Evolutionary conservation across 2,113 vertebrate genomes (phyloP), one percentile per base, ranked within the genome.

Genomic region (Vidua chalybeata): DNA sequence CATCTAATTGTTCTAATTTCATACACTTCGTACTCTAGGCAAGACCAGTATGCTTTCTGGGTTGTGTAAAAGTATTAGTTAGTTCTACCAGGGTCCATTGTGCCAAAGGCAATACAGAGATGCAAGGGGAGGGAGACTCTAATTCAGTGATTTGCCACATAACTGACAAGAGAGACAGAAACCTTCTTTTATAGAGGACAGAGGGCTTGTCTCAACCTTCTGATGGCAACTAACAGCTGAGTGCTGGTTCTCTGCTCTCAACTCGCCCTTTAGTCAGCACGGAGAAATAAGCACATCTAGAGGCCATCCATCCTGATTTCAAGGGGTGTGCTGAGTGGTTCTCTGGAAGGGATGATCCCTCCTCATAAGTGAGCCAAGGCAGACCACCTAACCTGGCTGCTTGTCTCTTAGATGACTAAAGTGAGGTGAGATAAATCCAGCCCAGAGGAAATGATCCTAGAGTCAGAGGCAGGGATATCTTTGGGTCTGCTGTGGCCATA

Each of bases 11-110:
- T 64, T 62, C 37, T 76, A 8, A 73, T 46, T 84, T 48, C 0
- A 2, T 62, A 46, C 0, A 1, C n/a, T 86, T 43, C 0, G 1
- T 66, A 41, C 17, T 24, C 6, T 37, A 39, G 26, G 45, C 6
- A 54, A 54, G n/a, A 78, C 27, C 11, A 30, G 3, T 46, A 24
- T 74, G 11, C 46, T 89, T 78, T 51, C 22, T 66, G 28, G 21
- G 27, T 64, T 84, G 54, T 90, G 41, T 37, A 33, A 26, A 84
- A 64, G 7, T 74, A 15, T 49, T 64, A 45, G 18, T 71, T 66
- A 31, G 15, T 77, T 95, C 16, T 88, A n/a, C 31, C 9, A 18
- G 26, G 27, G 27, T 33, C 14, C 9, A 7, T 24, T 66, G 37
- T 69, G n/a, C n/a, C 35, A 49, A 41, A 27, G 10, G 12, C 33